These are phyloP conservation scores for Corythornis vintsioides DNA, from an alignment of 2,113 vertebrate species.

Conservation along the genomic window DNA sequence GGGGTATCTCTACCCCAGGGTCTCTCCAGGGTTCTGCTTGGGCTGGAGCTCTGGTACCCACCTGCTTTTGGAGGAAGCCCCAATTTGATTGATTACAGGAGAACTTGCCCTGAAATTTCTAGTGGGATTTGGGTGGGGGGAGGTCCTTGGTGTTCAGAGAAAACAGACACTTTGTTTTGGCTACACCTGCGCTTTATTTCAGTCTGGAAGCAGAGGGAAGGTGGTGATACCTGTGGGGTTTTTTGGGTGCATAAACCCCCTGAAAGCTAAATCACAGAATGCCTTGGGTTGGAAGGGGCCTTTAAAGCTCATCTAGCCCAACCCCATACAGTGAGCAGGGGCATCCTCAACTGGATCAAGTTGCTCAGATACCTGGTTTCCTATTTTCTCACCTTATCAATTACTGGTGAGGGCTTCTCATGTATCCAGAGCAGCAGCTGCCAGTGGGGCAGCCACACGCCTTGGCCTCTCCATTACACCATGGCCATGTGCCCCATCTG, in stretches of 20 bases:
- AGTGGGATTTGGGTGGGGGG: rapidly evolving
- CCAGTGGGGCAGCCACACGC: rapidly evolving
- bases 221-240: neutral
- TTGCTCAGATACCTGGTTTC: rapidly evolving
- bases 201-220: neutral
- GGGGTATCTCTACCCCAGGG: neutral
- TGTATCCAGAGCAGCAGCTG: neutral
- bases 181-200: conserved; percentile 1
- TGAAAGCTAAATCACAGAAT: too few species aligned
- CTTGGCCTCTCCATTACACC: rapidly evolving
- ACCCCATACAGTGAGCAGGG: too few species aligned
- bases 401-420: rapidly evolving
- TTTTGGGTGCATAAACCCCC: too few species aligned
- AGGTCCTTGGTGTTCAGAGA: neutral
- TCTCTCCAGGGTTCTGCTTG: neutral
- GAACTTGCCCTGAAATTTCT: neutral
- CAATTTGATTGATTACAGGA: rapidly evolving
- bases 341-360: too few species aligned
- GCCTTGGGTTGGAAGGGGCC: too few species aligned
- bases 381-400: neutral
- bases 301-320: too few species aligned
- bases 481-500: rapidly evolving
- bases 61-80: neutral
- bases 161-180: neutral
- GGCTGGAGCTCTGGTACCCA: neutral